Evolutionary conservation across 2,113 vertebrate genomes (phyloP).

Genomic region (Loxodonta africana): DNA sequence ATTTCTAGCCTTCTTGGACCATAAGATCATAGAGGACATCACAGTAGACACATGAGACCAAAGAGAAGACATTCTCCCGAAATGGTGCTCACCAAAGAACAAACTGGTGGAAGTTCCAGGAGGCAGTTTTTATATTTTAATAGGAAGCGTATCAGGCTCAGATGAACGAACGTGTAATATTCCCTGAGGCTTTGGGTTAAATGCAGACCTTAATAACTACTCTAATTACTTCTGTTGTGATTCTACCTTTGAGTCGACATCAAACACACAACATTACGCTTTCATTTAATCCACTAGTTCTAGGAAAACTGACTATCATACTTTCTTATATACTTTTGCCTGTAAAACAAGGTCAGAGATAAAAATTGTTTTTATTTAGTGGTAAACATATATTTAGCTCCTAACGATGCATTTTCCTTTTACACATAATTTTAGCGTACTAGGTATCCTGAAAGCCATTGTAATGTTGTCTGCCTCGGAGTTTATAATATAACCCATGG

Average conservation of each 20-base stretch:
- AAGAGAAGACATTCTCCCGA: constrained; percentile 55
- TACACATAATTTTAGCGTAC: neutral
- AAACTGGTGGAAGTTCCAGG: constrained; percentile 68
- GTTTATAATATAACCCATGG: neutral
- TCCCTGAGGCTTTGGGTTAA: constrained; percentile 84
- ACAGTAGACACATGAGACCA: constrained; percentile 57
- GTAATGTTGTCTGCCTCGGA: neutral
- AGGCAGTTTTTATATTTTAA: constrained; percentile 64
- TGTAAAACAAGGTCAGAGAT: constrained; percentile 81
- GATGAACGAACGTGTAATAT: constrained; percentile 80
- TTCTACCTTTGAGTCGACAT: constrained; percentile 86
- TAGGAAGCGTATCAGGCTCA: constrained; percentile 69
- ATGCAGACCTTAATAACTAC: constrained; percentile 86
- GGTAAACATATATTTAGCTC: constrained; percentile 70
- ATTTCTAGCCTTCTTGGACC: neutral
- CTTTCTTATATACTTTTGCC: constrained; percentile 72
- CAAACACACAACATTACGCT: constrained; percentile 84
- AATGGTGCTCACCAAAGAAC: constrained; percentile 58
- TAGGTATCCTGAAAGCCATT: neutral
- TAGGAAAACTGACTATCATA: constrained; percentile 77
- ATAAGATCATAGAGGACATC: neutral
- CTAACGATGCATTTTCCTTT: neutral
- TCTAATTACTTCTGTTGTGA: constrained; percentile 86
- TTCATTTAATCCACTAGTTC: constrained; percentile 79
- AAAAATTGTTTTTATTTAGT: constrained; percentile 78